Percentiles rank a stretch among this genome's conserved stretches.
Evolutionary conservation across 2,113 vertebrate genomes (phyloP).

Genomic region (Lagopus muta): DNA sequence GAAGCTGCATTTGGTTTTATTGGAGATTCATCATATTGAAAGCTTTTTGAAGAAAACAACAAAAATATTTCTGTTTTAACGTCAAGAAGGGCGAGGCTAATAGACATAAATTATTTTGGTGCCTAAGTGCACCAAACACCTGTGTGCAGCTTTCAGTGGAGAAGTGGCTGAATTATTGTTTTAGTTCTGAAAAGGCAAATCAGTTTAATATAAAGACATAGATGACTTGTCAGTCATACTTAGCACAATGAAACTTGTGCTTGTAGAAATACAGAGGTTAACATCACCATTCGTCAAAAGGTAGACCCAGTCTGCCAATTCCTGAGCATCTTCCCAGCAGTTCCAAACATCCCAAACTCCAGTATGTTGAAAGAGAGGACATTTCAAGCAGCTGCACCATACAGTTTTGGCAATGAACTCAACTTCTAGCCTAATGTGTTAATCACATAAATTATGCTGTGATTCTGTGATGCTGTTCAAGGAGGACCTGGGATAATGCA

Average conservation of each 20-base stretch:
- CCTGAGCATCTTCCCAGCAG: neutral
- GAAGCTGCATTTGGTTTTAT: conserved; percentile 64
- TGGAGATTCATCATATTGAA: conserved; percentile 70
- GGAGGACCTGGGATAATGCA: neutral
- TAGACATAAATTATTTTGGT: conserved; percentile 58
- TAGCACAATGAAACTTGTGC: conserved; percentile 1
- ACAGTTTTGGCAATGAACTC: neutral
- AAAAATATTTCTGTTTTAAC: conserved; percentile 65
- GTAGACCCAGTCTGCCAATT: neutral
- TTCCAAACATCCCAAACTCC: neutral
- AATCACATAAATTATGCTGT: neutral
- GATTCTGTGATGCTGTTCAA: neutral
- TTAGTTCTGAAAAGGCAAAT: conserved; percentile 30
- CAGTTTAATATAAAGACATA: conserved; percentile 31
- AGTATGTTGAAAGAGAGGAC: neutral
- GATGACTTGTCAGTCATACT: neutral
- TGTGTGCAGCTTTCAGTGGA: conserved; percentile 10
- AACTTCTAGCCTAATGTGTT: neutral
- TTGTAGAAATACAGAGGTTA: neutral
- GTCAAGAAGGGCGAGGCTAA: conserved; percentile 50
- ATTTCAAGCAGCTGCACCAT: neutral
- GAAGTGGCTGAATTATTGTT: conserved; percentile 39
- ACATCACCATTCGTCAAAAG: neutral
- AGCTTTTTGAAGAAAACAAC: conserved; percentile 69
- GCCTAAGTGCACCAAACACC: conserved; percentile 42